phyloP scores from a whole-genome alignment of 2,113 vertebrate genomes.

The Plotosus lineatus region DNA sequence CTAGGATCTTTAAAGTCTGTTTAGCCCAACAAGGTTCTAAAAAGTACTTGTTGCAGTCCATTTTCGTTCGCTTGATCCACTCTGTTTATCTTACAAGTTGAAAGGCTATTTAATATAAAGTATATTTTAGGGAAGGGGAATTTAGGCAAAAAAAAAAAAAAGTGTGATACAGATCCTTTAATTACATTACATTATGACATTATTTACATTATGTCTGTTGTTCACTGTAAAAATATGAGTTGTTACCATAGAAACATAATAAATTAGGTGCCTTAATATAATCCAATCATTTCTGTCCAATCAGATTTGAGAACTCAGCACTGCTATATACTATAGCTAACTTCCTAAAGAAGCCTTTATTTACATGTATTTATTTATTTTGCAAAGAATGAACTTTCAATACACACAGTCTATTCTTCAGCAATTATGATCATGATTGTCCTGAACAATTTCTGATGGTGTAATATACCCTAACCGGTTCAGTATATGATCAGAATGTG shows the following conservation, averaged over 20 bases:
- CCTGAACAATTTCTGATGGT: background rate
- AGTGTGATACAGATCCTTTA: too few species aligned
- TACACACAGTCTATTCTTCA: background rate
- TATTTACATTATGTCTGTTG: background rate
- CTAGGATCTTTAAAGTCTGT: too few species aligned
- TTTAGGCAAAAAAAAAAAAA: too few species aligned
- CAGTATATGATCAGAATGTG: conserved; percentile 22
- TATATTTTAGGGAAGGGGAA: too few species aligned
- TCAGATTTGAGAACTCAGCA: background rate
- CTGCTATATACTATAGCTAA: background rate
- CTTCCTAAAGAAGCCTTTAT: background rate
- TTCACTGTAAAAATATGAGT: background rate
- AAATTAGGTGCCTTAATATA: background rate
- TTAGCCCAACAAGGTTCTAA: too few species aligned
- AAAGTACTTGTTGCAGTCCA: too few species aligned
- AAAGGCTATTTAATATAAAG: too few species aligned
- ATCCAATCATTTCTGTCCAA: background rate
- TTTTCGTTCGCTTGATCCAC: too few species aligned
- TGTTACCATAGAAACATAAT: background rate
- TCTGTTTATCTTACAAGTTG: too few species aligned
- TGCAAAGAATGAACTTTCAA: too few species aligned
- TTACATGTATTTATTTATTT: too few species aligned
- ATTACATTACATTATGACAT: too few species aligned
- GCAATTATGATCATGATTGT: background rate
- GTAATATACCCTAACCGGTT: conserved; percentile 10